These are phyloP conservation scores for Autographa gamma DNA, from an alignment of 2,888 invertebrate genomes.

Conservation along the genomic window DNA sequence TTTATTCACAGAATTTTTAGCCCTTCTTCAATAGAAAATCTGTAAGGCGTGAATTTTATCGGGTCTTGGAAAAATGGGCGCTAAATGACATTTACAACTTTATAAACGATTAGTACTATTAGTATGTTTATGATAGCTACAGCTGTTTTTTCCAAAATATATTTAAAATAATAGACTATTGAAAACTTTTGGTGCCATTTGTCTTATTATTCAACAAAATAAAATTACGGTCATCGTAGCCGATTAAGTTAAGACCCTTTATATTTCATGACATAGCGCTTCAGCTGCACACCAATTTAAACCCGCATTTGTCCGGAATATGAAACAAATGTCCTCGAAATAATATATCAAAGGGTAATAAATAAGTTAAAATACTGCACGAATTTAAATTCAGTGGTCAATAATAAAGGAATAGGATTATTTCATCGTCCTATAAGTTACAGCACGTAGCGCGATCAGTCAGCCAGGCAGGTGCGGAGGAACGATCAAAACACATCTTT, in stretches of 20 bases:
- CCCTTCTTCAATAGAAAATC: too few species aligned
- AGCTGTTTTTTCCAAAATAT: background rate
- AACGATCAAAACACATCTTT: slow-evolving; percentile 56
- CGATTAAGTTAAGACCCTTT: background rate
- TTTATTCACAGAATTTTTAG: too few species aligned
- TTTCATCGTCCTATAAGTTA: slow-evolving; percentile 66
- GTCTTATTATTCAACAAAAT: background rate
- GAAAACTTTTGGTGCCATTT: background rate
- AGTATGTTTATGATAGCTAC: background rate
- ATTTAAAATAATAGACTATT: background rate
- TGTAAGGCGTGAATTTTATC: too few species aligned
- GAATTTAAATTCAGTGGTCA: slow-evolving; percentile 49
- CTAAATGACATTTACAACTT: too few species aligned
- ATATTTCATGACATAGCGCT: background rate
- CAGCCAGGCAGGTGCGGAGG: slow-evolving; percentile 76
- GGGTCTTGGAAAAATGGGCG: too few species aligned
- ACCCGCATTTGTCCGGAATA: slow-evolving; percentile 33
- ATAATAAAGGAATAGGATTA: slow-evolving; percentile 59
- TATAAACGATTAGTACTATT: too few species aligned
- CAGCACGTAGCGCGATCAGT: slow-evolving; percentile 73
- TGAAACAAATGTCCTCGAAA: slow-evolving; percentile 45
- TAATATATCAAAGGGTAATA: slow-evolving; percentile 37
- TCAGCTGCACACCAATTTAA: background rate
- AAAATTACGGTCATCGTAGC: background rate
- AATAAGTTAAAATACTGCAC: slow-evolving; percentile 37